Evolutionary conservation across 2,888 invertebrate species (phyloP).

Genomic region (Alentia gelatinosa): DNA sequence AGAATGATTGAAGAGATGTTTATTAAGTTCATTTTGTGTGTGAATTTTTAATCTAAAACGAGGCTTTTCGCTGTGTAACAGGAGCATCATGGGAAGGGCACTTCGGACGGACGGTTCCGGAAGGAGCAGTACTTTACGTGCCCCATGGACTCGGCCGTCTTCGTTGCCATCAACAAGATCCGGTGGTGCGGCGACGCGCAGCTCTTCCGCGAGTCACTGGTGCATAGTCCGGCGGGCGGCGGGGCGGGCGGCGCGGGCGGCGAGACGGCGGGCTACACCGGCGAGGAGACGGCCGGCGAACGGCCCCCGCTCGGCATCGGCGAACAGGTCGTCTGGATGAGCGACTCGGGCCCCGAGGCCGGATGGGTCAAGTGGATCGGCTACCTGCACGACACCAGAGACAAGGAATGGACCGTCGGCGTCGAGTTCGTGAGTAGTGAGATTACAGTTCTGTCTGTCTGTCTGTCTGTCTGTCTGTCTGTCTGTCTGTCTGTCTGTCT

Average conservation of each 20-base stretch:
- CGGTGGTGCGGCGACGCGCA: background rate
- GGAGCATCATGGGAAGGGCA: conserved; percentile 60
- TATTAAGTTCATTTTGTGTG: too few relatives aligned
- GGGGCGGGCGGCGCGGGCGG: background rate
- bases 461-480: too few relatives aligned
- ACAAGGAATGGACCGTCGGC: conserved; percentile 82
- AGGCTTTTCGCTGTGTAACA: conserved; percentile 18
- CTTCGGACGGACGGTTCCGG: conserved; percentile 59
- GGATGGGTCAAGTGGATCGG: conserved; percentile 83
- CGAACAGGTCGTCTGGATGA: conserved; percentile 83
- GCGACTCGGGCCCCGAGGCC: conserved; percentile 81
- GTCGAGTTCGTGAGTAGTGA: conserved; percentile 83
- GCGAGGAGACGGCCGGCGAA: background rate
- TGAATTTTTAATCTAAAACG: too few relatives aligned
- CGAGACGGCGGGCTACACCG: background rate
- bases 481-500: too few relatives aligned
- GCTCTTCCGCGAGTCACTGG: background rate
- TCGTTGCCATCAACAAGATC: conserved; percentile 56
- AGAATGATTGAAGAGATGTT: too few relatives aligned
- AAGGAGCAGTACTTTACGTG: conserved; percentile 52
- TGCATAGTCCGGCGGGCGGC: background rate
- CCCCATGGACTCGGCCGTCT: conserved; percentile 55
- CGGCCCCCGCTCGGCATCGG: conserved; percentile 67
- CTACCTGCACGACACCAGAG: conserved; percentile 80
- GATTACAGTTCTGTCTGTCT: background rate